These are phyloP conservation scores for Petrophora chlorosata DNA, from an alignment of 2,888 invertebrate species.

Conservation along the genomic window DNA sequence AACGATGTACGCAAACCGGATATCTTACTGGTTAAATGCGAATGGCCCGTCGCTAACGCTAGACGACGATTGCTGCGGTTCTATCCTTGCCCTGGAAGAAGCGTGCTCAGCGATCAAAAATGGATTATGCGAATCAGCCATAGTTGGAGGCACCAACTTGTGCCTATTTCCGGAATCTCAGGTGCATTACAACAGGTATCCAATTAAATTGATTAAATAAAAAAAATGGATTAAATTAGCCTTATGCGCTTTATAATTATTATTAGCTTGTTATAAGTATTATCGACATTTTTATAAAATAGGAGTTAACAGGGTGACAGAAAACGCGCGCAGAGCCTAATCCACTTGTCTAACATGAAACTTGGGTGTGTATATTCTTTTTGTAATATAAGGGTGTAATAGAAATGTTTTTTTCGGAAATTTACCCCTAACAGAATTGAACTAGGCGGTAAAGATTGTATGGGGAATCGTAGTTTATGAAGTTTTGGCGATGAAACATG, in stretches of 20 bases:
- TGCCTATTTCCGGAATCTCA: slow-evolving; percentile 81
- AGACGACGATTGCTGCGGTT: slow-evolving; percentile 63
- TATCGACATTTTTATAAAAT: too few relatives aligned
- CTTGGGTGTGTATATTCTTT: too few relatives aligned
- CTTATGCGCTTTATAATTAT: neutral
- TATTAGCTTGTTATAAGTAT: too few relatives aligned
- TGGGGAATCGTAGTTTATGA: too few relatives aligned
- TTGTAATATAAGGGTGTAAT: too few relatives aligned
- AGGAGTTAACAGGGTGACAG: too few relatives aligned
- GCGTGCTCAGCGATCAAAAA: slow-evolving; percentile 55
- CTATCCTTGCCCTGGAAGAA: slow-evolving; percentile 56
- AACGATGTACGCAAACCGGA: slow-evolving; percentile 68
- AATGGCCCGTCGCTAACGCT: slow-evolving; percentile 66
- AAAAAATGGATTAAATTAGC: neutral
- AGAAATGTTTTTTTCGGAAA: too few relatives aligned
- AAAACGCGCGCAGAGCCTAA: too few relatives aligned
- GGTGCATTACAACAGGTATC: slow-evolving; percentile 61
- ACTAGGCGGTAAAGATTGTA: too few relatives aligned
- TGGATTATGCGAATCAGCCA: slow-evolving; percentile 76
- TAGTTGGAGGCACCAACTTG: slow-evolving; percentile 85
- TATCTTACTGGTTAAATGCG: slow-evolving; percentile 69
- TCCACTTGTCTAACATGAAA: too few relatives aligned
- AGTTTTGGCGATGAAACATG: too few relatives aligned
- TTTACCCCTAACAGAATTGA: too few relatives aligned
- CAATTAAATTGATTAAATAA: neutral